phyloP scores from a whole-genome alignment of 2,888 invertebrate genomes.

The Hipparchia semele region DNA sequence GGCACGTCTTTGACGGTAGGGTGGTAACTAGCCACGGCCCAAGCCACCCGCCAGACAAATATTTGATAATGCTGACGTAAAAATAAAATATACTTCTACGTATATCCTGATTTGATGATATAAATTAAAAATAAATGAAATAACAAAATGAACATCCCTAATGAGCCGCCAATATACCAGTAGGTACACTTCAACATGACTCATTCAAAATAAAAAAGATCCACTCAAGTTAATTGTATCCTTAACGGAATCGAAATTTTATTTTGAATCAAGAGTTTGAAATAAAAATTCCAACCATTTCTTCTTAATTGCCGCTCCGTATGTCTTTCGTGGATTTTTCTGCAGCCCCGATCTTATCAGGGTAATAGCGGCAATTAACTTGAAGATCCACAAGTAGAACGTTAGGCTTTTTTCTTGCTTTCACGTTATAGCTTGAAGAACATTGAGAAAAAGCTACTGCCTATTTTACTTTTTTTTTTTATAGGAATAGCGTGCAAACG shows the following conservation, averaged over 20 bases:
- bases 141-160: no score
- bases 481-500: no score
- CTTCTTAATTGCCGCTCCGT: slow-evolving; percentile 5
- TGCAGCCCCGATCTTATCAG: slow-evolving; percentile 12
- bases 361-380: slow-evolving; percentile 20
- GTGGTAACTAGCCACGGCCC: no score
- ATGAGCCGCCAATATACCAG: no score
- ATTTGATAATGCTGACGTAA: no score
- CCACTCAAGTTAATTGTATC: background rate
- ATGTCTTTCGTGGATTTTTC: slow-evolving; percentile 9
- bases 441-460: background rate
- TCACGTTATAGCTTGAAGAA: background rate
- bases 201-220: background rate
- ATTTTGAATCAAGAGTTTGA: background rate
- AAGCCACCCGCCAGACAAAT: no score
- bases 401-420: background rate
- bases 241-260: background rate
- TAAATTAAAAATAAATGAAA: no score
- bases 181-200: no score
- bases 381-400: background rate
- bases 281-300: background rate
- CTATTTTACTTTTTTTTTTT: background rate
- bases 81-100: no score
- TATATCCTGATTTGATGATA: no score
- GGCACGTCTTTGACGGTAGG: no score